These are phyloP conservation scores for Melanotaenia maccullochi DNA, from an alignment of 2,797 vertebrate species.

Conservation along the genomic window DNA sequence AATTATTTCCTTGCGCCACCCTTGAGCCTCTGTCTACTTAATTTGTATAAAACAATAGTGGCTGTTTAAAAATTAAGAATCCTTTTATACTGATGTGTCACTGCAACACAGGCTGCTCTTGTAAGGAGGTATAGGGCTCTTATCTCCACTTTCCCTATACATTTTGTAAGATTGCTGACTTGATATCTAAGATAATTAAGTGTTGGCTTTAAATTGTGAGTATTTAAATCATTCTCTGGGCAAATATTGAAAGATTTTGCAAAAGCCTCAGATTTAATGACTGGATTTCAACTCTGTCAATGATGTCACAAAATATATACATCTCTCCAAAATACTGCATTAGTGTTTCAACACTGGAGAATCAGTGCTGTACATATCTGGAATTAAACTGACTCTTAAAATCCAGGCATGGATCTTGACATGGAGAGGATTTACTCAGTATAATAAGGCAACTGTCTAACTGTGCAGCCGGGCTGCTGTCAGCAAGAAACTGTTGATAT, in stretches of 20 bases:
- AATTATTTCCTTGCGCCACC: slow-evolving; percentile 38
- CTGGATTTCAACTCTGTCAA: slow-evolving; percentile 5
- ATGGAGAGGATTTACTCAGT: slow-evolving; percentile 69
- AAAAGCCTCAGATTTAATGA: slow-evolving; percentile 52
- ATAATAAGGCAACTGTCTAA: slow-evolving; percentile 75
- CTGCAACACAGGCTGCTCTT: neutral
- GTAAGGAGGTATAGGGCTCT: slow-evolving; percentile 26
- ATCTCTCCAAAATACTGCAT: slow-evolving; percentile 22
- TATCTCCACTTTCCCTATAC: slow-evolving; percentile 22
- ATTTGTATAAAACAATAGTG: slow-evolving; percentile 37
- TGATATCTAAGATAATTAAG: slow-evolving; percentile 71
- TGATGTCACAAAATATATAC: slow-evolving; percentile 1
- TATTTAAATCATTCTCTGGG: slow-evolving; percentile 60
- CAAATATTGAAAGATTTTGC: slow-evolving; percentile 59
- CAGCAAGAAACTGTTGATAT: slow-evolving; percentile 71
- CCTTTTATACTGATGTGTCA: slow-evolving; percentile 13
- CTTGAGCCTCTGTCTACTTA: slow-evolving; percentile 21
- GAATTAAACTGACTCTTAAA: slow-evolving; percentile 81
- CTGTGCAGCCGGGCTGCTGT: slow-evolving; percentile 65
- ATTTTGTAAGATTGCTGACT: slow-evolving; percentile 60
- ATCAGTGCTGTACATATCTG: slow-evolving; percentile 47
- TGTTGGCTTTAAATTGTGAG: slow-evolving; percentile 55
- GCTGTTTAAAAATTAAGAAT: slow-evolving; percentile 24
- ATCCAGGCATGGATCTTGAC: slow-evolving; percentile 70
- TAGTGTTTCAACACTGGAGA: slow-evolving; percentile 31